These are phyloP conservation scores for Manis crassicaudata DNA, from an alignment of 2,797 vertebrate genomes.

Conservation along the genomic window DNA sequence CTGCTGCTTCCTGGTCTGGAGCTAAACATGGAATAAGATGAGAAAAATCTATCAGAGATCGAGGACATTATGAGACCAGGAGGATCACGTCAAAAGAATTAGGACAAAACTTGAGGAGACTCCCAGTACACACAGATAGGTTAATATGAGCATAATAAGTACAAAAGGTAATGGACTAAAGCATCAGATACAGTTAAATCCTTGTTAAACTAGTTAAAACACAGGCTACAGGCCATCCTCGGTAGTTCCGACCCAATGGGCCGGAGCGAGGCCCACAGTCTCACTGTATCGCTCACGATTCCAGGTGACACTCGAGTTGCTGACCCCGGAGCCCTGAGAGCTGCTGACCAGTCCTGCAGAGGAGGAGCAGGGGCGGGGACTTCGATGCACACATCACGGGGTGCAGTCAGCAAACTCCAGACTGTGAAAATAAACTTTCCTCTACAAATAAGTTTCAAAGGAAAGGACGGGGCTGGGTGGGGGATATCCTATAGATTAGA, in stretches of 20 bases:
- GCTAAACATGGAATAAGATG: neutral
- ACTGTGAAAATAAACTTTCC: conserved; percentile 3
- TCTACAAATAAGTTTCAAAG: neutral
- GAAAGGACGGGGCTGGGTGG: neutral
- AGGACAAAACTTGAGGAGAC: neutral
- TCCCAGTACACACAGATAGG: neutral
- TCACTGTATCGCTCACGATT: neutral
- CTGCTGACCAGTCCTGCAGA: neutral
- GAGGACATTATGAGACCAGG: neutral
- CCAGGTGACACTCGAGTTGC: neutral
- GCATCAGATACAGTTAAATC: neutral
- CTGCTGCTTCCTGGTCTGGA: neutral
- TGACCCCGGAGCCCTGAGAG: neutral
- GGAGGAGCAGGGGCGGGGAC: neutral
- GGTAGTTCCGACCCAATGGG: neutral
- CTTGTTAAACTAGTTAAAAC: neutral
- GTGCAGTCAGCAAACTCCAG: neutral
- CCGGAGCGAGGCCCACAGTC: neutral
- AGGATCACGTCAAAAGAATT: neutral
- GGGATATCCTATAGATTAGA: neutral
- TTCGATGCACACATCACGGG: neutral
- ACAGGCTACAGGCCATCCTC: neutral
- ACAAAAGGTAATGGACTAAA: neutral
- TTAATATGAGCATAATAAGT: neutral
- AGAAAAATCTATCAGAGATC: neutral